Evolutionary conservation across 2,797 vertebrate genomes (phyloP), one percentile per base, ranked within the genome.

Genomic region (Myripristis jacobus): DNA sequence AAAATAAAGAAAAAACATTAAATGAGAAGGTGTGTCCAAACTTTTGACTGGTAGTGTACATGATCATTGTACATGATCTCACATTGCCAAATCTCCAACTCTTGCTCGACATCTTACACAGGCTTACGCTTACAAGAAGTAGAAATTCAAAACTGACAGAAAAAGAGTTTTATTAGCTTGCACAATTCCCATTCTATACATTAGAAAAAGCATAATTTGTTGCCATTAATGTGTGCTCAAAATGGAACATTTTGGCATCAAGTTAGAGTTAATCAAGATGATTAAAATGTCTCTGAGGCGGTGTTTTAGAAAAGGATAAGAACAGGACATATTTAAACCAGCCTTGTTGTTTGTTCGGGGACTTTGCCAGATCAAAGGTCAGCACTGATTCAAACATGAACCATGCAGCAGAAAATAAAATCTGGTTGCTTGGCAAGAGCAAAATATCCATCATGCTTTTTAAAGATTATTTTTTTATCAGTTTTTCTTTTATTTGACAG

Each of bases 371-470:
- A 44, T 34, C 38, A 38, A 25, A 38, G 31, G 57, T 67, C 25
- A 21, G 36, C 54, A 69, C 56, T 25, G 72, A 80, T 50, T 60
- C 64, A 79, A 85, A 75, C 75, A 79, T 29, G 48, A 77, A 34
- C 22, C 27, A 38, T 21, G 10, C 76, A 73, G 52, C 3, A 8
- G 61, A 75, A 69, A 83, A 82, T 80, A 75, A 64, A 19, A 41
- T 51, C 59, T 50, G 58, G 50, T 55, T 66, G 43, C 61, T 31
- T n/a, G n/a, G n/a, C n/a, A n/a, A n/a, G n/a, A n/a, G n/a, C n/a
- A n/a, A n/a, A n/a, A n/a, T n/a, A n/a, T n/a, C n/a, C 43, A 0
- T 68, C 67, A 44, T 31, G 29, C 8, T 71, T 64, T 59, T 43
- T 21, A 10, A 8, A 12, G 9, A 8, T 21, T 4, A 2, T 41